phyloP scores from a whole-genome alignment of 2,797 vertebrate genomes.

The Acipenser transmontanus region DNA sequence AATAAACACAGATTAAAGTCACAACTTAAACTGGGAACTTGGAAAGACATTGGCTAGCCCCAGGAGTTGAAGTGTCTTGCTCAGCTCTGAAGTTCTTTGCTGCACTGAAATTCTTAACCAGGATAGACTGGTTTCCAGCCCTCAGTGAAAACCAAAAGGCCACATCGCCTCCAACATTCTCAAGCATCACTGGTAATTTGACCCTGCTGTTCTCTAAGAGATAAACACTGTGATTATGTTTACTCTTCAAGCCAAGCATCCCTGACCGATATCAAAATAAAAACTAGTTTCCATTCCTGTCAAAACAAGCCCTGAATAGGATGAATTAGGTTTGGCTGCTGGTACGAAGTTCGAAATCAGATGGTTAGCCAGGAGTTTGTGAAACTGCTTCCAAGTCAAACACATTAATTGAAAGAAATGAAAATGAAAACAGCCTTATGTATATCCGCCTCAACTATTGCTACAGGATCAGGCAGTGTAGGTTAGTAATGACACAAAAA shows the following conservation, averaged over 20 bases:
- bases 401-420: slow-evolving; percentile 3
- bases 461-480: background rate
- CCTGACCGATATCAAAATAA: background rate
- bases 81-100: background rate
- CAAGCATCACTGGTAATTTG: background rate
- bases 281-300: background rate
- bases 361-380: slow-evolving; percentile 5
- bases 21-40: too few relatives aligned
- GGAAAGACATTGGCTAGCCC: background rate
- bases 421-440: background rate
- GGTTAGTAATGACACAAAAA: background rate
- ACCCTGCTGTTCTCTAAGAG: background rate
- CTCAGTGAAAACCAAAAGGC: background rate
- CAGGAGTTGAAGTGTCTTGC: background rate
- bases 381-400: slow-evolving; percentile 4
- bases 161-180: background rate
- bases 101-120: background rate
- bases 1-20: too few relatives aligned
- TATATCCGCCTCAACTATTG: background rate
- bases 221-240: slow-evolving; percentile 6
- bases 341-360: background rate
- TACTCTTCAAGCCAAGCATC: background rate
- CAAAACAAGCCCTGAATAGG: background rate
- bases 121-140: background rate
- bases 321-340: background rate